Evolutionary conservation across 1,140 invertebrate species (phyloP).

Genomic region (Drosophila simulans): DNA sequence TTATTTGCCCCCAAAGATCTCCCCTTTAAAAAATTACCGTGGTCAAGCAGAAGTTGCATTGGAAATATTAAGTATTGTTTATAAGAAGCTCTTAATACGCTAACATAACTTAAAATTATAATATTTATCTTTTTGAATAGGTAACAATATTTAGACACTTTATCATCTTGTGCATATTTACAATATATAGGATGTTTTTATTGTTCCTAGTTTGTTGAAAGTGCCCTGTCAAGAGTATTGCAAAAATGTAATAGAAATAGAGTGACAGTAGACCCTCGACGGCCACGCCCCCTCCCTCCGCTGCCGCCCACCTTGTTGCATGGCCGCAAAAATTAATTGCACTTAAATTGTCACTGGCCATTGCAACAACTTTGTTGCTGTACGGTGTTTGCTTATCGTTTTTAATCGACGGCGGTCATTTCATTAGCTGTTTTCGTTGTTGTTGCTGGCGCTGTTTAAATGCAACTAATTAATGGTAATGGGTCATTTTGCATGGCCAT

Average conservation of each 20-base stretch:
- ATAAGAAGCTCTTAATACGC: not conserved
- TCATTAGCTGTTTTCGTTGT: conserved; percentile 53
- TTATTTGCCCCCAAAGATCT: conserved; percentile 49
- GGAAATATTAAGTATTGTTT: not conserved
- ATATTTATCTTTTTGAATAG: not conserved
- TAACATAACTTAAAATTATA: not conserved
- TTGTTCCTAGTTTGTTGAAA: not conserved
- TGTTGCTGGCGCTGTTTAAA: conserved; percentile 59
- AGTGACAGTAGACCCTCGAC: not conserved
- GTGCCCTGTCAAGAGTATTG: not conserved
- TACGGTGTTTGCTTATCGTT: conserved; percentile 58
- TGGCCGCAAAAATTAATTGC: conserved; percentile 70
- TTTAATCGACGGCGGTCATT: conserved; percentile 64
- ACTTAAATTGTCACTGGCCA: conserved; percentile 76
- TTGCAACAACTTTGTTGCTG: conserved; percentile 58
- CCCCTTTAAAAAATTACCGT: conserved; percentile 5
- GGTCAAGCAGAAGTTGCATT: conserved; percentile 4
- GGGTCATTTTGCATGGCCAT: conserved; percentile 80
- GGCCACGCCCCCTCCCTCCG: conserved; percentile 2
- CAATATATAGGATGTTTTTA: too few species aligned
- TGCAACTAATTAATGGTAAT: conserved; percentile 80
- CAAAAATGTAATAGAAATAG: not conserved
- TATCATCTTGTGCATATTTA: too few species aligned
- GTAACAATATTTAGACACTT: too few species aligned
- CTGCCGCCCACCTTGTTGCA: conserved; percentile 27